Percentiles rank a stretch among this genome's conserved stretches.
These are phyloP conservation scores for Pantherophis alleghaniensis DNA, from an alignment of 2,797 vertebrate species.

Conservation along the genomic window DNA sequence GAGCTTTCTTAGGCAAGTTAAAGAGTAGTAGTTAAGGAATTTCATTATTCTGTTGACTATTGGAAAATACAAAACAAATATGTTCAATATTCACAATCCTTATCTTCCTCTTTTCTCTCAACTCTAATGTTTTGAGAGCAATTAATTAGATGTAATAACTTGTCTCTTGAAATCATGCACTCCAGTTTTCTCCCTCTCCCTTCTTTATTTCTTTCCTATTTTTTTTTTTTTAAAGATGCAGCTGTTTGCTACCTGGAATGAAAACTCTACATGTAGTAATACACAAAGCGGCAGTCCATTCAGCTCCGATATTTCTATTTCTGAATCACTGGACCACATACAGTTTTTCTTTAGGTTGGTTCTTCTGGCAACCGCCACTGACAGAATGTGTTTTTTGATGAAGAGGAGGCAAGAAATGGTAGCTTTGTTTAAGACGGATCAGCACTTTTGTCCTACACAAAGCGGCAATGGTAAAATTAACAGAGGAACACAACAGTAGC, in stretches of 20 bases:
- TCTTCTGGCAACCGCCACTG: constrained; percentile 63
- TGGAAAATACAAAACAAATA: constrained; percentile 76
- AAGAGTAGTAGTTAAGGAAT: constrained; percentile 84
- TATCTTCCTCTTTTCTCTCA: constrained; percentile 21
- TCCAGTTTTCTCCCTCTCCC: constrained; percentile 29
- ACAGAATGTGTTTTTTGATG: constrained; percentile 65
- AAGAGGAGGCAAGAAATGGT: constrained; percentile 48
- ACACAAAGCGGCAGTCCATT: constrained; percentile 70
- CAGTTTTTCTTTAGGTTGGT: constrained; percentile 55
- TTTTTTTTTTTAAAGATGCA: constrained; percentile 71
- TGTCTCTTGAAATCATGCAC: constrained; percentile 60
- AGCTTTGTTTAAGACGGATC: constrained; percentile 43
- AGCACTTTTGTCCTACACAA: constrained; percentile 45
- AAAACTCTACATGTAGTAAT: constrained; percentile 71
- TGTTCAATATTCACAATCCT: constrained; percentile 72
- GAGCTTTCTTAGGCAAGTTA: constrained; percentile 79
- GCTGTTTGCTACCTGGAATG: constrained; percentile 78
- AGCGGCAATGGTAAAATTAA: background rate
- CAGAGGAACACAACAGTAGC: background rate
- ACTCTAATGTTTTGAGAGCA: constrained; percentile 55
- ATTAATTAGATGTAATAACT: constrained; percentile 69
- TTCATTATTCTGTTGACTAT: constrained; percentile 70
- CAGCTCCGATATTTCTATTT: constrained; percentile 65
- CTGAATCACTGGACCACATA: constrained; percentile 64
- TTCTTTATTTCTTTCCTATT: constrained; percentile 68